A percentile compares a stretch with the other conserved stretches of the same genome.
Conservation (phyloP, 2,797 vertebrate species). For the Nyctibius grandis region DNA sequence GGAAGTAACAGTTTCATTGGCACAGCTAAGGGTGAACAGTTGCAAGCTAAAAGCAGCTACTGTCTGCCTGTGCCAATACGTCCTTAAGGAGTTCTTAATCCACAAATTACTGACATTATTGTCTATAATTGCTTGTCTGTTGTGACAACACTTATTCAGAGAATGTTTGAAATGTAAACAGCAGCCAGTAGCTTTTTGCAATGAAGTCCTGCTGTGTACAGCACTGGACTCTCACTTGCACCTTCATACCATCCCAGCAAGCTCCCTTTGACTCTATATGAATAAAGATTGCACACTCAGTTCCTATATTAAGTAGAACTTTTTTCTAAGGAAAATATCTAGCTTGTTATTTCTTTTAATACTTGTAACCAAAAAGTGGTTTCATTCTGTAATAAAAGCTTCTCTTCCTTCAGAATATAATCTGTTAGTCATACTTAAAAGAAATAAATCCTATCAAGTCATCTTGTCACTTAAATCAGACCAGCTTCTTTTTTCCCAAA, state of each 20-base stretch:
- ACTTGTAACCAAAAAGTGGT: background rate
- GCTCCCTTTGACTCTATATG: background rate
- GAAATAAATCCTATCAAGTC: background rate
- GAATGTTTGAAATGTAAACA: conserved; percentile 45
- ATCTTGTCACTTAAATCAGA: background rate
- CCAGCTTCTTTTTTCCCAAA: background rate
- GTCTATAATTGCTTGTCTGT: conserved; percentile 42
- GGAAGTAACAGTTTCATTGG: background rate
- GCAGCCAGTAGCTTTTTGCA: background rate
- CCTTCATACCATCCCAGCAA: background rate
- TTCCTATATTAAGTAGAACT: background rate
- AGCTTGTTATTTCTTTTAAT: background rate
- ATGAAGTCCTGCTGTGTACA: background rate
- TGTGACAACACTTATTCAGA: conserved; percentile 42
- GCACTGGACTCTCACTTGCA: background rate
- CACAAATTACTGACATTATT: conserved; percentile 44
- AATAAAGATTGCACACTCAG: background rate
- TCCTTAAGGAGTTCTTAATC: conserved; percentile 37
- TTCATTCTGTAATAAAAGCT: background rate
- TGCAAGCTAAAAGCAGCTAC: conserved; percentile 23
- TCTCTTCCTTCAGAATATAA: background rate
- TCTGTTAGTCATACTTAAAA: background rate
- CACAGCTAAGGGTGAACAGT: conserved; percentile 7
- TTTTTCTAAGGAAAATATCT: background rate
- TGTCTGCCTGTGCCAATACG: background rate